Base-by-base conservation (phyloP, 1,140 invertebrate species). In the Medauroidea extradentata region DNA sequence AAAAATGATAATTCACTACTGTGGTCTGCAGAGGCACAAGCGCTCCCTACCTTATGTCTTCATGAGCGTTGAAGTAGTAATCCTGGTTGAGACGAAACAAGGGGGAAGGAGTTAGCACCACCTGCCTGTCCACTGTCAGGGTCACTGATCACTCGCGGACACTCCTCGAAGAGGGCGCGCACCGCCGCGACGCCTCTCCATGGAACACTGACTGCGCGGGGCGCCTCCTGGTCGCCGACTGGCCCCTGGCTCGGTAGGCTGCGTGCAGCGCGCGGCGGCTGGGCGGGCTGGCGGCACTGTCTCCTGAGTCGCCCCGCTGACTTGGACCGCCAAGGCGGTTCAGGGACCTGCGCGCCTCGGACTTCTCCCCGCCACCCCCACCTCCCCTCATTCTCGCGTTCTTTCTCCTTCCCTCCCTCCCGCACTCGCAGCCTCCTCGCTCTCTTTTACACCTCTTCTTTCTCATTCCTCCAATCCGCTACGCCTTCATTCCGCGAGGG, bases 381-480 rank as follows among this genome's bases (percentile, higher is more conserved):
- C 46, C 46, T 25, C 29, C 56, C 46, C 19, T 38, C 34, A 18
- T 13, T 13, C n/a, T 18, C 54, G 23, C 53, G 19, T 25, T 38
- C 38, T 53, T 44, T 43, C 39, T 60, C 27, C 42, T 44, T 54
- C 51, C 58, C 51, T 53, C 51, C 50, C 34, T 41, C 42, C 48
- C 23, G 21, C n/a, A n/a, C n/a, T n/a, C n/a, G n/a, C n/a, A n/a
- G n/a, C 21, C 7, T 23, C 50, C 29, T 34, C 29, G 5, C 11
- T 11, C 29, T 34, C 29, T 34, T 34, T 34, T 34, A 34, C 29
- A 7, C 29, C 29, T 34, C 29, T 34, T 34, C 29, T 34, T 34
- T 34, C 29, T 34, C 46, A 24, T 51, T 52, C 57, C 57, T 58
- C 57, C 57, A 58, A 58, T 58, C 57, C 57, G 48, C 57, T 52